Base-by-base conservation (phyloP, 1,140 invertebrate genomes). In the Sesamia nonagrioides region DNA sequence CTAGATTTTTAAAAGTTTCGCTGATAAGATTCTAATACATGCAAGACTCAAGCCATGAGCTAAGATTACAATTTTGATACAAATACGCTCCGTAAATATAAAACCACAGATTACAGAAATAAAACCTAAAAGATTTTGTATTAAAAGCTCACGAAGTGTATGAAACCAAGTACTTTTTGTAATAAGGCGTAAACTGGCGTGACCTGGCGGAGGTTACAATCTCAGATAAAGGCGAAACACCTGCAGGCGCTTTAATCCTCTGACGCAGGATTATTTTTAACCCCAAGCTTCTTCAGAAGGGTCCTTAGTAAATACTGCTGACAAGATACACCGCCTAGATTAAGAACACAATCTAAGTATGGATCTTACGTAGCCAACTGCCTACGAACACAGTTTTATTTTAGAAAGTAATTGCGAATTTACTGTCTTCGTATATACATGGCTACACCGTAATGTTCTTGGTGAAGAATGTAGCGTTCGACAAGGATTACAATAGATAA, bases 211-310 rank as follows among this genome's bases (percentile, higher is more conserved):
- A 18, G 17, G 42, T 15, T 37, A 66, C 54, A 77, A 76, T 76
- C 78, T 82, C 68, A 83, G 82, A 88, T 84, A 82, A 58, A 74
- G 73, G 82, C 83, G 84, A 87, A 86, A 87, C 88, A 91, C 89
- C 85, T 89, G 83, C 84, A 86, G 81, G 82, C 86, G 84, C 84
- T 68, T 63, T 89, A 90, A 90, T 88, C 85, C 85, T 79, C 61
- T 81, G 89, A 88, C 86, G 54, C 74, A 77, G 82, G 75, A 87
- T 90, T 91, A 92, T 91, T 89, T 92, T 90, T 91, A 91, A 88
- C 82, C 84, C 85, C 82, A 73, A 81, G 82, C 71, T 86, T 63
- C 83, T 84, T 77, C 77, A 78, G 78, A 60, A 81, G 81, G 82
- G 83, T 87, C 74, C 80, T 83, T 61, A 83, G 84, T 87, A 84